phyloP scores from a whole-genome alignment of 2,797 vertebrate genomes.

The Sebastes itinus region DNA sequence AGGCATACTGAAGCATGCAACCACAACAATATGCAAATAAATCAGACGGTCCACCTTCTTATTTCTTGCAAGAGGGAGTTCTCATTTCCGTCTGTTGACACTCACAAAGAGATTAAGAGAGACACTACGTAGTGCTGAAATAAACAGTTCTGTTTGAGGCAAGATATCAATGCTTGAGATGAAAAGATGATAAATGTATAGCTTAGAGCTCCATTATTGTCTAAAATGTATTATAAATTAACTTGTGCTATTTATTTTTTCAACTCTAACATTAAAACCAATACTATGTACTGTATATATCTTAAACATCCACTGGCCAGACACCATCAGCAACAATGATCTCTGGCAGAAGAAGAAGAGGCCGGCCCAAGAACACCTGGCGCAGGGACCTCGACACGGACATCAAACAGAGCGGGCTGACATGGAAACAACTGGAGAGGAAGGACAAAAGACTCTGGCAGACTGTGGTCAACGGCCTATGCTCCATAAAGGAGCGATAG shows the following conservation, averaged over 20 bases:
- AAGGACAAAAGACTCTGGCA: no score
- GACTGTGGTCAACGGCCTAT: no score
- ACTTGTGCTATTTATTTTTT: neutral
- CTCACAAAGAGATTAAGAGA: neutral
- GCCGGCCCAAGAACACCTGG: no score
- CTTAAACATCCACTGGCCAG: no score
- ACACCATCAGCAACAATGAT: no score
- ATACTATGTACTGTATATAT: no score
- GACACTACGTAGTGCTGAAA: neutral
- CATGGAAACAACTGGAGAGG: no score
- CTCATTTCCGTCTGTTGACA: neutral
- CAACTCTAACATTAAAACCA: no score
- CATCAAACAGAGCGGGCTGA: no score
- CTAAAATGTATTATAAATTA: neutral
- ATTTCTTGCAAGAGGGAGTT: conserved; percentile 4
- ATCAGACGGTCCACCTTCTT: neutral
- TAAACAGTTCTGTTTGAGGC: neutral
- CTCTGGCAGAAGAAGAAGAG: no score
- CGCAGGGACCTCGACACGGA: no score
- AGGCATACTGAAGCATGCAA: neutral
- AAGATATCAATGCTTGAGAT: neutral
- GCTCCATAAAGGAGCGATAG: no score
- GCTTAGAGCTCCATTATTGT: neutral
- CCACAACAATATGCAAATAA: conserved; percentile 20
- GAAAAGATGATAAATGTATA: neutral